Evolutionary conservation across 2,113 vertebrate species (phyloP).

Genomic region (Albula goreensis): DNA sequence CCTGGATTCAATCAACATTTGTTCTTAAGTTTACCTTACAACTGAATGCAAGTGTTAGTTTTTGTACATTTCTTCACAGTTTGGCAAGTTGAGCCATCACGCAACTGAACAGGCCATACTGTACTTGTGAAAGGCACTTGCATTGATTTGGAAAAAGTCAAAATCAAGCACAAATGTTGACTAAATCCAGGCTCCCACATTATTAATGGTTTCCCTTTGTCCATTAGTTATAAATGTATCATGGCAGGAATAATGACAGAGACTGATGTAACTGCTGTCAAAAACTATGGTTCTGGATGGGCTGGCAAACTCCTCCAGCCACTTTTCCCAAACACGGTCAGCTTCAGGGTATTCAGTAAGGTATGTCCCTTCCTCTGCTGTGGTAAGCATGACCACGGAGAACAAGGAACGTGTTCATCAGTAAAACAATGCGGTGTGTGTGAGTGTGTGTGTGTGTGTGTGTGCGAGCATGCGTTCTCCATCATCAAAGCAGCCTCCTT

Average conservation of each 20-base stretch:
- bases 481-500: constrained; percentile 3
- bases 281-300: not conserved
- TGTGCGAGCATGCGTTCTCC: constrained; percentile 21
- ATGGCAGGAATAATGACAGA: not conserved
- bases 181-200: not conserved
- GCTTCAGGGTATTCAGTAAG: not conserved
- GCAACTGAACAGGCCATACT: not conserved
- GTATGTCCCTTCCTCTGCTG: not conserved
- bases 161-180: not conserved
- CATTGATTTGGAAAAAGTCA: not conserved
- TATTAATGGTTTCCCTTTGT: not conserved
- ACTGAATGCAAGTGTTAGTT: not conserved
- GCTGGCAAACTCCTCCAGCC: not conserved
- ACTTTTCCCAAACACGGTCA: not conserved
- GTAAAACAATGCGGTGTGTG: constrained; percentile 2
- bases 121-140: not conserved
- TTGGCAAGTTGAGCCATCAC: not conserved
- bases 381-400: not conserved
- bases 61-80: not conserved
- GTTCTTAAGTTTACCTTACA: not conserved
- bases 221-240: not conserved
- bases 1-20: not conserved
- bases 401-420: not conserved
- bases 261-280: not conserved
- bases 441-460: constrained; percentile 18